phyloP scores from a whole-genome alignment of 1,140 invertebrate species.

The Scaptomyza hsui region DNA sequence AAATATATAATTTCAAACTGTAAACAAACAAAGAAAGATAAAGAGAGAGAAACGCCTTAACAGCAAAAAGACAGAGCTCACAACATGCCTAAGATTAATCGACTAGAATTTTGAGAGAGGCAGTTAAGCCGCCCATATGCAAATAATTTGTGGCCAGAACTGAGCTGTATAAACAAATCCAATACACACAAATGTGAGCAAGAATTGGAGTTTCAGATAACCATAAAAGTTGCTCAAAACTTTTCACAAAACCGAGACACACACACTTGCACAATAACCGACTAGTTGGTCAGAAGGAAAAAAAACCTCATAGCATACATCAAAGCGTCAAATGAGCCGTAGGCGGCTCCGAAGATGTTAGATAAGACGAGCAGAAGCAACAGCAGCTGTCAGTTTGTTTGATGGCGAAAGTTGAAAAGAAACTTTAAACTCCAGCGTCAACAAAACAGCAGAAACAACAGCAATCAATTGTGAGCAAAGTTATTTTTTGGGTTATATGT shows the following conservation, averaged over 20 bases:
- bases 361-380: constrained; percentile 42
- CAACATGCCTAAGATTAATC: constrained; percentile 66
- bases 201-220: constrained; percentile 21
- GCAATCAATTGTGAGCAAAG: constrained; percentile 37
- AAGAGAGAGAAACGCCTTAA: neutral
- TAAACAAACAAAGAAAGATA: constrained; percentile 44
- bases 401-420: constrained; percentile 68
- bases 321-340: constrained; percentile 64
- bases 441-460: constrained; percentile 26
- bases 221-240: constrained; percentile 36
- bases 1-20: constrained; percentile 62
- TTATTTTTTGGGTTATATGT: neutral
- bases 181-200: constrained; percentile 31
- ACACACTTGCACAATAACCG: constrained; percentile 18
- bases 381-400: constrained; percentile 67
- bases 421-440: constrained; percentile 67
- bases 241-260: constrained; percentile 53
- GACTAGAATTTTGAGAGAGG: constrained; percentile 27
- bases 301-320: constrained; percentile 69
- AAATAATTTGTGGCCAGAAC: constrained; percentile 74
- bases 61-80: constrained; percentile 32
- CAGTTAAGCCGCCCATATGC: constrained; percentile 35
- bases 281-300: constrained; percentile 9
- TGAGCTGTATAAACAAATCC: constrained; percentile 61
- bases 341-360: constrained; percentile 24